Evolutionary conservation across 23 tunicate species (phyloP).

Genomic region (Oikopleura dioica): DNA sequence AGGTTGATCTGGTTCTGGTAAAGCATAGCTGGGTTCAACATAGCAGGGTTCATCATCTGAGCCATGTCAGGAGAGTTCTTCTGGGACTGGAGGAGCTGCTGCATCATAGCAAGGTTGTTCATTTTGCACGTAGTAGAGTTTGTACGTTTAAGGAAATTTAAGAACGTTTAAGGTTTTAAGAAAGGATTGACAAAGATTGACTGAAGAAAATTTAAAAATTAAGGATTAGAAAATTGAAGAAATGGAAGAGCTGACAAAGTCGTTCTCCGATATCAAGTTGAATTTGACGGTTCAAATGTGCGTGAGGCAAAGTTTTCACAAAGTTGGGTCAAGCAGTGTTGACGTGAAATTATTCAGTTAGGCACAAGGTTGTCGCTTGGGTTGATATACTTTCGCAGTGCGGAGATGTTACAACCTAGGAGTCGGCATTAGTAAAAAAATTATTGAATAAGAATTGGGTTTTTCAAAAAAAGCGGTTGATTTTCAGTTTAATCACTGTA

Average conservation of each 20-base stretch:
- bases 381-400: slow-evolving; percentile 10
- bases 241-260: slow-evolving; percentile 7
- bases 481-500: too few relatives aligned
- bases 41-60: not conserved
- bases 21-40: slow-evolving; percentile 9
- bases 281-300: not conserved
- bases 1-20: slow-evolving; percentile 4
- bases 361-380: too few relatives aligned
- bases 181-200: too few relatives aligned
- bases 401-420: slow-evolving; percentile 13
- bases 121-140: not conserved
- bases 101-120: not conserved
- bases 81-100: not conserved
- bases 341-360: too few relatives aligned
- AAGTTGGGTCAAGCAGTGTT: too few relatives aligned
- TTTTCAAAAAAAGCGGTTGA: too few relatives aligned
- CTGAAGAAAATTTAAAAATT: too few relatives aligned
- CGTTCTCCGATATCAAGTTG: slow-evolving; percentile 13
- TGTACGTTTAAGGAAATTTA: not conserved
- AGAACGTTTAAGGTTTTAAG: too few relatives aligned
- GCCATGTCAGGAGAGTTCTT: not conserved
- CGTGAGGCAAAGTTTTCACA: too few relatives aligned
- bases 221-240: too few relatives aligned
- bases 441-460: too few relatives aligned
- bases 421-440: too few relatives aligned